Evolutionary conservation across 2,888 invertebrate genomes (phyloP).

Genomic region (Lepidocyrtoides sp.): DNA sequence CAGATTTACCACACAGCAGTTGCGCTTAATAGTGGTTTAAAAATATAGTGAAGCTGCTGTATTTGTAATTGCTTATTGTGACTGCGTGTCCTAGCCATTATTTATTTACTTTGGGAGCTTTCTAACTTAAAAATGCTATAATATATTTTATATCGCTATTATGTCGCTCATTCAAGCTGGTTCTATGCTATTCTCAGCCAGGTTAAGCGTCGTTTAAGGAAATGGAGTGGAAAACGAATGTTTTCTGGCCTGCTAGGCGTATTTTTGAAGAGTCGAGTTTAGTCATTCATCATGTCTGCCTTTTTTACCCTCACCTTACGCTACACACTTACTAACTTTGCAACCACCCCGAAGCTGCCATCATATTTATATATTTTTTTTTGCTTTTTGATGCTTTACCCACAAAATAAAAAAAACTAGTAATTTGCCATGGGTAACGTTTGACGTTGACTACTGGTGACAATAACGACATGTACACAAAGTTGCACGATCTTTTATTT

Average conservation of each 20-base stretch:
- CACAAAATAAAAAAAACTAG: constrained; percentile 19
- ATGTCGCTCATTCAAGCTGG: background rate
- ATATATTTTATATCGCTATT: background rate
- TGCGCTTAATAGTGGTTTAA: too few species aligned
- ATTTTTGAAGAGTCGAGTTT: constrained; percentile 44
- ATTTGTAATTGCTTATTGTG: constrained; percentile 14
- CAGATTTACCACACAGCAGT: background rate
- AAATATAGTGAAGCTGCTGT: too few species aligned
- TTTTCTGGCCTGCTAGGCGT: constrained; percentile 36
- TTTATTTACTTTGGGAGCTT: constrained; percentile 11
- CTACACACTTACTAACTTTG: background rate
- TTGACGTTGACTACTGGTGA: constrained; percentile 28
- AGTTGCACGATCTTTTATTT: background rate
- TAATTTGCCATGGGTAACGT: constrained; percentile 48
- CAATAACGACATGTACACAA: constrained; percentile 8
- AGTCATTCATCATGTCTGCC: constrained; percentile 28
- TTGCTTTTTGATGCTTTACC: constrained; percentile 2
- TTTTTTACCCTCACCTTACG: constrained; percentile 1
- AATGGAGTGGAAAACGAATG: constrained; percentile 68
- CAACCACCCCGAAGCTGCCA: constrained; percentile 33
- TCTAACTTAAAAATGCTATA: background rate
- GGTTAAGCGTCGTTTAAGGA: constrained; percentile 44
- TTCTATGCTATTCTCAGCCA: constrained; percentile 16
- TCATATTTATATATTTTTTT: background rate
- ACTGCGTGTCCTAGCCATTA: constrained; percentile 15